Percentiles rank a stretch among this genome's conserved stretches.
These are phyloP conservation scores for Dendroctonus ponderosae DNA, from an alignment of 1,140 invertebrate genomes.

Conservation along the genomic window DNA sequence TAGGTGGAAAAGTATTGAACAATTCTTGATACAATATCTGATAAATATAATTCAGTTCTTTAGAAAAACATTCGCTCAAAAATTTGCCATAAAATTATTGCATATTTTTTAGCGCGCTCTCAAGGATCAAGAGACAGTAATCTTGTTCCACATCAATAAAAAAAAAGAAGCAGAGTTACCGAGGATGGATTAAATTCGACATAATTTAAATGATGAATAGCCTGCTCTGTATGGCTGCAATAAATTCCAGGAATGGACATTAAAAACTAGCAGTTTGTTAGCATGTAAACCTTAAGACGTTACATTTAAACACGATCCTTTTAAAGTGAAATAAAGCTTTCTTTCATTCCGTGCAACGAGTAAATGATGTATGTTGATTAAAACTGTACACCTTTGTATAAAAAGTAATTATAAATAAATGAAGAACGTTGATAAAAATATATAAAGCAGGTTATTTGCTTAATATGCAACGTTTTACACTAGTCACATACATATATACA, in stretches of 20 bases:
- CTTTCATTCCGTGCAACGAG: slow-evolving; percentile 6
- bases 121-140: too few species aligned
- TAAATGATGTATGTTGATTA: slow-evolving; percentile 31
- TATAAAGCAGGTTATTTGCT: too few species aligned
- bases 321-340: slow-evolving; percentile 22
- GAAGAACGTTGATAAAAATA: too few species aligned
- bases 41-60: too few species aligned
- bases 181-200: slow-evolving; percentile 29
- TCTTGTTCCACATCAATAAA: background rate
- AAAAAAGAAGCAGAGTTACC: background rate
- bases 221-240: slow-evolving; percentile 27
- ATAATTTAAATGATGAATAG: slow-evolving; percentile 30
- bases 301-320: slow-evolving; percentile 33
- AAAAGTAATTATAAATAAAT: too few species aligned
- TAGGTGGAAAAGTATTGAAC: too few species aligned
- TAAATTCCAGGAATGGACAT: slow-evolving; percentile 26
- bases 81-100: too few species aligned
- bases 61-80: too few species aligned
- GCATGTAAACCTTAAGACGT: slow-evolving; percentile 31
- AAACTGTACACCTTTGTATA: slow-evolving; percentile 30
- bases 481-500: too few species aligned
- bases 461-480: too few species aligned
- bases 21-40: too few species aligned
- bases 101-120: too few species aligned
- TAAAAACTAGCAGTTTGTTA: slow-evolving; percentile 29